Evolutionary conservation across 2,113 vertebrate genomes (phyloP), one percentile per base, ranked within the genome.

Genomic region (Syngnathus typhle): DNA sequence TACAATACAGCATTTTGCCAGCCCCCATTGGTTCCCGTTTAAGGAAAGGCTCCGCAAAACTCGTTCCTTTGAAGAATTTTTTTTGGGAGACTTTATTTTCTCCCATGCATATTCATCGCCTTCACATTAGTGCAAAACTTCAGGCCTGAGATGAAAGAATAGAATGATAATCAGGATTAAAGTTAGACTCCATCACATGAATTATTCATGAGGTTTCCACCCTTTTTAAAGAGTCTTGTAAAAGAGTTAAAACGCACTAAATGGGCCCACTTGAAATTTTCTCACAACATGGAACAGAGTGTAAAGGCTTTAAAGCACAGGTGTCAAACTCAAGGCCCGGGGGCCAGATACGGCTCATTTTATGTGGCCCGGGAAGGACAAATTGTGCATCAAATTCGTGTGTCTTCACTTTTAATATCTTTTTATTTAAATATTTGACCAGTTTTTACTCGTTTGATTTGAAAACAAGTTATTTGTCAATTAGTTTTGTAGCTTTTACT

Each of bases 1-100:
- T 79, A 68, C 76, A 75, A 86, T 84, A 78, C 82, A 67, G 70
- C 65, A 19, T 86, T 85, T 83, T 75, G 70, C 82, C 69, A 78
- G 69, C 81, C 69, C 71, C 76, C 73, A 79, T 86, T 84, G 70
- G 74, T 80, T 87, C 75, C 72, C 72, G 70, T 75, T 78, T 43
- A 69, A 72, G 71, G 75, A 74, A 72, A 77, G 78, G 66, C 78
- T 85, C 73, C 70, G 71, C 74, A 83, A 73, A 75, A 76, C 76
- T 52, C 70, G 21, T 60, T 73, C 68, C 67, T 88, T 76, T 81
- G 73, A 84, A 82, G 70, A 68, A 73, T 60, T 79, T 86, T 86
- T 63, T 73, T 73, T 60, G 55, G 9, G 37, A 54, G 81, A 70
- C 78, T 85, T 67, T 56, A 87, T 82, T 79, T 72, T 65, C 56